Evolutionary conservation across 2,888 invertebrate species (phyloP).

Genomic region (Lutraria lutraria): DNA sequence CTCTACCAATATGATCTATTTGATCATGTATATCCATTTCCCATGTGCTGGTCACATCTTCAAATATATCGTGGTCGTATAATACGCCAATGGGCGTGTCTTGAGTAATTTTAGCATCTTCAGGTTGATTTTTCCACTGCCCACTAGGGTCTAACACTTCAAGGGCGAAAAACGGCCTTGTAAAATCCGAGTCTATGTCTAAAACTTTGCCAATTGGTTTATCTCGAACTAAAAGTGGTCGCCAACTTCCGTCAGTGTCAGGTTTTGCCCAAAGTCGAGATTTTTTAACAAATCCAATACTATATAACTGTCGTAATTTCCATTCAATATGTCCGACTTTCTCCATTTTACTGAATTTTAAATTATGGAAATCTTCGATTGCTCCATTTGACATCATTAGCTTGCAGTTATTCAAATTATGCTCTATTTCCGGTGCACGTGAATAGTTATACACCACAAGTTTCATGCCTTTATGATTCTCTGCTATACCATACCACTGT

Average conservation of each 20-base stretch:
- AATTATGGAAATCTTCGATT: constrained; percentile 81
- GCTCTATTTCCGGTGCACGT: constrained; percentile 83
- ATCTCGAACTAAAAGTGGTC: constrained; percentile 79
- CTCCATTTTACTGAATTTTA: constrained; percentile 84
- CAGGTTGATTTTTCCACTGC: constrained; percentile 78
- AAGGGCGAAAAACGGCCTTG: constrained; percentile 78
- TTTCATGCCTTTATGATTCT: constrained; percentile 83
- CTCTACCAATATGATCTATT: constrained; percentile 82
- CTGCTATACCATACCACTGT: constrained; percentile 83
- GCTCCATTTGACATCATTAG: constrained; percentile 79
- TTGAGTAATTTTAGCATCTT: constrained; percentile 69
- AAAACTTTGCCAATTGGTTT: constrained; percentile 80
- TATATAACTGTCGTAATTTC: constrained; percentile 80
- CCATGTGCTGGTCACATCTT: constrained; percentile 82
- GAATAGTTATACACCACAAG: constrained; percentile 82
- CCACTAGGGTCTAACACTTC: constrained; percentile 75
- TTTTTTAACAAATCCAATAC: constrained; percentile 71
- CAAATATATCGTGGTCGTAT: constrained; percentile 81
- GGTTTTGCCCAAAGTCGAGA: constrained; percentile 82
- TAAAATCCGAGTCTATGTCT: constrained; percentile 83
- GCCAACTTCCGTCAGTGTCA: constrained; percentile 82
- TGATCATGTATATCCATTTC: constrained; percentile 84
- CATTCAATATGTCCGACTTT: constrained; percentile 84
- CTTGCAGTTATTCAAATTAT: constrained; percentile 83
- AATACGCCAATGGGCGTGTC: constrained; percentile 77